phyloP scores from a whole-genome alignment of 2,797 vertebrate species.

The Triplophysa yarkandensis region DNA sequence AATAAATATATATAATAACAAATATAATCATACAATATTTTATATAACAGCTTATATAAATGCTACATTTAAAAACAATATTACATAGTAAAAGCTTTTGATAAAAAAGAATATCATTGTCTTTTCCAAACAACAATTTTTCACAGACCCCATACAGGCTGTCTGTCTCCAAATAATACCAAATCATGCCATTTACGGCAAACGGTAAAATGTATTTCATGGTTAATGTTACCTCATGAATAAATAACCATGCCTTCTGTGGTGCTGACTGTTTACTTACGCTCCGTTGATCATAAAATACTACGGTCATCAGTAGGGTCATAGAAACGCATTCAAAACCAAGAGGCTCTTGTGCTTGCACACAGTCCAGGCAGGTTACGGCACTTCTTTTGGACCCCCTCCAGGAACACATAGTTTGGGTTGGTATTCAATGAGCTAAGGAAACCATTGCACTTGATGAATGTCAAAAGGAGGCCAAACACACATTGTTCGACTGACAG shows the following conservation, averaged over 20 bases:
- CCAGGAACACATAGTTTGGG: constrained; percentile 17
- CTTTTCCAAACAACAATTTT: background rate
- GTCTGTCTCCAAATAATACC: background rate
- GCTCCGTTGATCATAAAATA: background rate
- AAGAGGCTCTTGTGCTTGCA: constrained; percentile 5
- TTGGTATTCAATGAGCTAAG: constrained; percentile 18
- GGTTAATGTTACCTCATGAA: background rate
- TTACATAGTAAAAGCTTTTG: too few relatives aligned
- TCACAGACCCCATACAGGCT: too few relatives aligned
- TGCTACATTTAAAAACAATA: too few relatives aligned
- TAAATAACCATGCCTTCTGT: constrained; percentile 1
- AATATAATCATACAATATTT: too few relatives aligned
- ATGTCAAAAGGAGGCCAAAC: constrained; percentile 20
- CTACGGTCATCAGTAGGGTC: background rate
- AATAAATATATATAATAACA: too few relatives aligned
- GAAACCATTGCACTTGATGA: constrained; percentile 2
- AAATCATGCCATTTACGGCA: background rate
- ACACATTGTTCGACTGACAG: constrained; percentile 25
- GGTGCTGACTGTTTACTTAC: background rate
- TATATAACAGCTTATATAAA: too few relatives aligned
- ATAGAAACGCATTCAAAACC: constrained; percentile 20
- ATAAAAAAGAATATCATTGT: too few relatives aligned
- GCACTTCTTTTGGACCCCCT: background rate
- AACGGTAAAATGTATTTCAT: background rate
- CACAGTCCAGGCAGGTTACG: constrained; percentile 7